Evolutionary conservation across 2,888 invertebrate genomes (phyloP).

Genomic region (Oscheius sp.): DNA sequence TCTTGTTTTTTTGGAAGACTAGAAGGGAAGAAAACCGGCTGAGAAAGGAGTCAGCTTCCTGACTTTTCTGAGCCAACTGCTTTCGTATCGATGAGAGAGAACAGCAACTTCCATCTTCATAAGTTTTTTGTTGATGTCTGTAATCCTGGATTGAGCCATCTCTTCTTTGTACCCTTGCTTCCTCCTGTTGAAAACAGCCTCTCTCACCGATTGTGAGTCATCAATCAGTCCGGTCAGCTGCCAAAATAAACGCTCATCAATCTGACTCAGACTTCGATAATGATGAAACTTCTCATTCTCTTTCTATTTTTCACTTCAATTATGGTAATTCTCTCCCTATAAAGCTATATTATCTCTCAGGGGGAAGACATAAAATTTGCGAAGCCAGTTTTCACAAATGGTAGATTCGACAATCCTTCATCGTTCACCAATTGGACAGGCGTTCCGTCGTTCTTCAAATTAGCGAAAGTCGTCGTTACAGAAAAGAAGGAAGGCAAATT

Average conservation of each 20-base stretch:
- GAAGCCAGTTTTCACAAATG: not conserved
- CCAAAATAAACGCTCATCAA: not conserved
- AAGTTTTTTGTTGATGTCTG: too few relatives aligned
- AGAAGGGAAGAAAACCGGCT: too few relatives aligned
- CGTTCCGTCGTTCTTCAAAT: conserved; percentile 40
- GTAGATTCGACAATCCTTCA: conserved; percentile 50
- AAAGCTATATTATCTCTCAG: too few relatives aligned
- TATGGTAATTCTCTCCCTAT: not conserved
- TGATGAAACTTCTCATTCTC: not conserved
- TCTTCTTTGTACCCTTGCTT: too few relatives aligned
- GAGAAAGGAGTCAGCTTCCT: too few relatives aligned
- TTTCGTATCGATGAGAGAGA: too few relatives aligned
- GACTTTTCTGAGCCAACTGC: too few relatives aligned
- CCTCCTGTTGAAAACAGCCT: too few relatives aligned
- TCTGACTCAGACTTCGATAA: not conserved
- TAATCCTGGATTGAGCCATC: not conserved
- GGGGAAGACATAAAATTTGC: not conserved
- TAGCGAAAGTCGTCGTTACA: conserved; percentile 38
- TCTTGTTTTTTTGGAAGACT: too few relatives aligned
- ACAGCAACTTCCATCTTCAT: too few relatives aligned
- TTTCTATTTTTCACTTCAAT: not conserved
- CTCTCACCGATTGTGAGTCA: too few relatives aligned
- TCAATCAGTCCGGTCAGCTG: not conserved
- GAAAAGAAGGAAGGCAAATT: conserved; percentile 48
- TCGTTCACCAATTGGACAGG: conserved; percentile 61